Percentiles rank a stretch among this genome's conserved stretches.
phyloP scores from a whole-genome alignment of 53 echinoderm and acorn worm species.

The Echinometra lucunter region DNA sequence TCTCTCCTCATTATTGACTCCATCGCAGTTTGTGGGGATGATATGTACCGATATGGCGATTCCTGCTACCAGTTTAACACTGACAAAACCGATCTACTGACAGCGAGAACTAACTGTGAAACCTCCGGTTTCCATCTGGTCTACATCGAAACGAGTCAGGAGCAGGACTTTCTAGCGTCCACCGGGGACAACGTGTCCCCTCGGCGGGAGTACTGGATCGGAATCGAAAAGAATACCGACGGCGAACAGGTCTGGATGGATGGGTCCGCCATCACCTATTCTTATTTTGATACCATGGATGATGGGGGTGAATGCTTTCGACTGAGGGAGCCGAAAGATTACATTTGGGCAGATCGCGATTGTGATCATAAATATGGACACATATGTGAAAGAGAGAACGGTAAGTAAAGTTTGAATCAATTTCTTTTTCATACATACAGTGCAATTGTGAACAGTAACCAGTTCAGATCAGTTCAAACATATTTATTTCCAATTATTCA shows the following conservation, averaged over 20 bases:
- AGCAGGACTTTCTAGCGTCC: constrained; percentile 25
- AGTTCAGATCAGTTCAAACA: too few species aligned
- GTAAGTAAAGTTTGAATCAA: not conserved
- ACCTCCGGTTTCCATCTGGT: constrained; percentile 22
- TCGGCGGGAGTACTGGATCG: constrained; percentile 25
- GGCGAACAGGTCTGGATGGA: constrained; percentile 36
- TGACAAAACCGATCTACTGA: not conserved
- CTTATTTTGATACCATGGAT: not conserved
- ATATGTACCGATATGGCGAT: not conserved
- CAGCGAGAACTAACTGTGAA: not conserved
- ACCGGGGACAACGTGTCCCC: not conserved
- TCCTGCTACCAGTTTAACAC: constrained; percentile 30
- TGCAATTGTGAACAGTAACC: not conserved
- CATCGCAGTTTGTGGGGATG: not conserved
- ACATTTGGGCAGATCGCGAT: not conserved
- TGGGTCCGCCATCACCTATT: constrained; percentile 11
- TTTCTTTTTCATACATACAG: not conserved
- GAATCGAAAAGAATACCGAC: not conserved
- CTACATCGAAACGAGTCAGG: constrained; percentile 9
- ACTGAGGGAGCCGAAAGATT: not conserved
- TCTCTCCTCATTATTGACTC: not conserved
- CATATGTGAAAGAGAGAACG: not conserved
- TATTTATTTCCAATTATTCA: too few species aligned
- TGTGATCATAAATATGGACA: not conserved
- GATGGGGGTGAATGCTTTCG: constrained; percentile 28